Evolutionary conservation across 2,113 vertebrate species (phyloP), one percentile per base, ranked within the genome.

Genomic region (Zosterops pallidus): DNA sequence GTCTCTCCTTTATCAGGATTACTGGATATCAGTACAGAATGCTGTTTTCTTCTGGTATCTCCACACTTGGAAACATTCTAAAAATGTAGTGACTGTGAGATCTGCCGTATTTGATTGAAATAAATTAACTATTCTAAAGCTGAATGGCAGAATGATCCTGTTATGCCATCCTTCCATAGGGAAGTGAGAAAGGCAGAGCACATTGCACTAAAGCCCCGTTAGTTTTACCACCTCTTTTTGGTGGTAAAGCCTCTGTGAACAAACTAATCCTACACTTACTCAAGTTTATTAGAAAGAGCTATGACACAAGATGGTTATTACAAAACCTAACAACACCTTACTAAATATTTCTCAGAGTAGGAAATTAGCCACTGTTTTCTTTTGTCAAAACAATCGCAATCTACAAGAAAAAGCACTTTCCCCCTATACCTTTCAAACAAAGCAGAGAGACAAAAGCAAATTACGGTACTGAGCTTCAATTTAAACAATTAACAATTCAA

Each of bases 141-240:
- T 11, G 14, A 86, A 63, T 18, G 21, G 44, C 55, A 91, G 53
- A 80, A 37, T 0, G 1, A 63, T 63, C n/a, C 11, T 0, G 1
- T 24, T 14, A 8, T 29, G 23, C 39, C 8, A 4, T 25, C 33
- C 14, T 82, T 81, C 21, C 29, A 22, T 0, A 42, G 21, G 16
- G n/a, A 89, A 67, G 60, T 19, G 9, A 74, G 21, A 65, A 89
- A 67, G 39, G 21, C 29, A 89, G 47, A 13, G 8, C 42, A 72
- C 35, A 31, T 56, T 82, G 64, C 63, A 86, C 20, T 46, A 33
- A 62, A 81, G 8, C 50, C 37, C 2, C 0, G 14, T 65, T 64
- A 65, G 49, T 39, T 55, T 81, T 69, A 65, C 26, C 47, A 52
- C 11, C 47, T 74, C 20, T 50, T 50, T 59, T 46, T 65, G 46